phyloP scores from a whole-genome alignment of 2,113 vertebrate species.

The Cinclus cinclus region DNA sequence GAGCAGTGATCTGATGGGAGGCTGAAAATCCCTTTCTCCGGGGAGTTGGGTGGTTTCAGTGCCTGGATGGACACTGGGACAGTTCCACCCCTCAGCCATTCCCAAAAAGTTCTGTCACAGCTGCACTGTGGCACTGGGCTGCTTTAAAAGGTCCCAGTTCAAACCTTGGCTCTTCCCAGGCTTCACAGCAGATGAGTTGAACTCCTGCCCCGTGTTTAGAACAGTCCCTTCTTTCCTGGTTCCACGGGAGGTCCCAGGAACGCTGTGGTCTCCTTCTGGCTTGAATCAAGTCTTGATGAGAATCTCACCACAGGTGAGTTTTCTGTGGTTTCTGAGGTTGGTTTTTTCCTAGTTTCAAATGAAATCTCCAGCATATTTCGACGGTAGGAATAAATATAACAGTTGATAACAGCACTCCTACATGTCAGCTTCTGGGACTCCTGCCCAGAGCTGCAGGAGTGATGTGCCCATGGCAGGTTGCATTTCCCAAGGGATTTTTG shows the following conservation, averaged over 20 bases:
- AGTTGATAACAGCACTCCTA: fast-evolving
- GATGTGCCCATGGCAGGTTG: background rate
- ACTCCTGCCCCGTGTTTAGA: background rate
- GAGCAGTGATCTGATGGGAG: background rate
- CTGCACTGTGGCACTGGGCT: background rate
- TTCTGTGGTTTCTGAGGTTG: background rate
- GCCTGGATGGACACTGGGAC: background rate
- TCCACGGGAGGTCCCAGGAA: background rate
- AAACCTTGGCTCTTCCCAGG: background rate
- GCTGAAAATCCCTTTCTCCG: background rate
- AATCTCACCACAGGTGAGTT: background rate
- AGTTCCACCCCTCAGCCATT: background rate
- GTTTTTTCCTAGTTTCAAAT: background rate
- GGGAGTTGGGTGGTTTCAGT: fast-evolving
- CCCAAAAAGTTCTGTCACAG: background rate
- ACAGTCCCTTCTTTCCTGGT: background rate
- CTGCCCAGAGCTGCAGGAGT: background rate
- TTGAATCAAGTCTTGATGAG: background rate
- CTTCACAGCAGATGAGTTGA: background rate
- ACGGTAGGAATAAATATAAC: background rate
- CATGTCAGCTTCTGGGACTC: fast-evolving
- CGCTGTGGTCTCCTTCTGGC: background rate
- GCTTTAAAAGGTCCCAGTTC: fast-evolving
- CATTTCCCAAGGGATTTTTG: background rate
- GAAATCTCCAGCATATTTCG: fast-evolving